phyloP scores from a whole-genome alignment of 2,888 invertebrate genomes.

The Hemithea aestivaria region DNA sequence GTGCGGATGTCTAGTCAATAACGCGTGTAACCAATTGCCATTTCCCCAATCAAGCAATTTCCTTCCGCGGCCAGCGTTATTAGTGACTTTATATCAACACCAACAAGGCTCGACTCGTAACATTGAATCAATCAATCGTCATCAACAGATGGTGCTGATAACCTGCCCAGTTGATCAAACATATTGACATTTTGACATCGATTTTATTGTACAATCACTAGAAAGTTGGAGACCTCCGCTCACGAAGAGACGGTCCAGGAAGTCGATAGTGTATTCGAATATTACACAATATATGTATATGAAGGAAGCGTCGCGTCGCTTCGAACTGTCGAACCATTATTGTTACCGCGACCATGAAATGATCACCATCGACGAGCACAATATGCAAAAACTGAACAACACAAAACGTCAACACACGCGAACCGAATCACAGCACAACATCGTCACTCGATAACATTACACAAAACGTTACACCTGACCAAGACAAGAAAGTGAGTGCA shows the following conservation, averaged over 20 bases:
- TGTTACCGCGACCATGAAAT: conserved; percentile 24
- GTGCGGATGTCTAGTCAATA: conserved; percentile 4
- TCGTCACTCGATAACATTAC: conserved; percentile 46
- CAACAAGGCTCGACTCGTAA: too few species aligned
- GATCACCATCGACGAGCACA: conserved; percentile 1
- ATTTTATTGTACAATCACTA: conserved; percentile 8
- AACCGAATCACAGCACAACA: conserved; percentile 42
- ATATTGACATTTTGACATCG: conserved; percentile 1
- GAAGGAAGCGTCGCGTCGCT: conserved; percentile 17
- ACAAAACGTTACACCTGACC: conserved; percentile 68
- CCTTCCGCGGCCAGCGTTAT: conserved; percentile 3
- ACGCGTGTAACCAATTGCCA: conserved; percentile 8
- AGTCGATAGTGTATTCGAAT: conserved; percentile 4
- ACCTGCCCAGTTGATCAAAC: conserved; percentile 6
- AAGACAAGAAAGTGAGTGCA: conserved; percentile 75
- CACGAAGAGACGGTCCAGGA: conserved; percentile 6
- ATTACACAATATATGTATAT: conserved; percentile 6
- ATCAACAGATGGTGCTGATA: conserved; percentile 1
- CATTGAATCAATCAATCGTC: not conserved
- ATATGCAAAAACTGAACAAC: conserved; percentile 1
- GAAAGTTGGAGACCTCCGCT: conserved; percentile 12
- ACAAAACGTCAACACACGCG: conserved; percentile 15
- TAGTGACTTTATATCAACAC: too few species aligned
- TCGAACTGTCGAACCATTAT: conserved; percentile 6
- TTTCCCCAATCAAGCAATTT: conserved; percentile 8